Evolutionary conservation across 2,888 invertebrate species (phyloP).

Genomic region (Xanthorhoe spadicearia): DNA sequence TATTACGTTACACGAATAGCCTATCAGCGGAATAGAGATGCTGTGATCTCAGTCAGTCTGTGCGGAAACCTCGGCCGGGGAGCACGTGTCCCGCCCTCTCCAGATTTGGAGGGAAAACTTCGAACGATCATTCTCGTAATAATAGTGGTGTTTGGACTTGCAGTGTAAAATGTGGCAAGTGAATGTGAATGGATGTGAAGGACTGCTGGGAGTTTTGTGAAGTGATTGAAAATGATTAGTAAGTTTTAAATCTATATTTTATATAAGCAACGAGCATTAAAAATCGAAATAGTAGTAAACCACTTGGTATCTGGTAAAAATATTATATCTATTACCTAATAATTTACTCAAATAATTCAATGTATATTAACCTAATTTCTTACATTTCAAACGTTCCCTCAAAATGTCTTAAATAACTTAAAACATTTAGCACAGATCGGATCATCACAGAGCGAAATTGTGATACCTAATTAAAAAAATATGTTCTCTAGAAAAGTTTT

Average conservation of each 20-base stretch:
- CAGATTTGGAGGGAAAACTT: conserved; percentile 73
- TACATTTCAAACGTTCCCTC: no score
- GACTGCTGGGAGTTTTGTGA: conserved; percentile 47
- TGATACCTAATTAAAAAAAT: no score
- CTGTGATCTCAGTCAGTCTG: conserved; percentile 62
- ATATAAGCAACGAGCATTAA: neutral
- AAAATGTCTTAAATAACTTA: no score
- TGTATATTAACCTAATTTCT: no score
- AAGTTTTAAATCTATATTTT: neutral
- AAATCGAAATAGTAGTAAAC: no score
- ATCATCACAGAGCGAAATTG: no score
- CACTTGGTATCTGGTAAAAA: no score
- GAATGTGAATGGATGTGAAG: conserved; percentile 47
- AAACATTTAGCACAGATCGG: no score
- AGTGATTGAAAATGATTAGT: conserved; percentile 35
- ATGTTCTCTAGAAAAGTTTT: no score
- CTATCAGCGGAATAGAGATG: conserved; percentile 35
- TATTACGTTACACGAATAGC: conserved; percentile 48
- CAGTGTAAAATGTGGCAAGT: conserved; percentile 55
- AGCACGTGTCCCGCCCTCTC: conserved; percentile 50
- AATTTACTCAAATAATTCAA: no score
- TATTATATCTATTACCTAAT: no score
- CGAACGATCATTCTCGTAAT: conserved; percentile 46
- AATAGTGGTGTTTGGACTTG: conserved; percentile 49
- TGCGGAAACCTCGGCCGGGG: conserved; percentile 49